phyloP scores from a whole-genome alignment of 2,113 vertebrate species.

The Muntiacus muntjak region DNA sequence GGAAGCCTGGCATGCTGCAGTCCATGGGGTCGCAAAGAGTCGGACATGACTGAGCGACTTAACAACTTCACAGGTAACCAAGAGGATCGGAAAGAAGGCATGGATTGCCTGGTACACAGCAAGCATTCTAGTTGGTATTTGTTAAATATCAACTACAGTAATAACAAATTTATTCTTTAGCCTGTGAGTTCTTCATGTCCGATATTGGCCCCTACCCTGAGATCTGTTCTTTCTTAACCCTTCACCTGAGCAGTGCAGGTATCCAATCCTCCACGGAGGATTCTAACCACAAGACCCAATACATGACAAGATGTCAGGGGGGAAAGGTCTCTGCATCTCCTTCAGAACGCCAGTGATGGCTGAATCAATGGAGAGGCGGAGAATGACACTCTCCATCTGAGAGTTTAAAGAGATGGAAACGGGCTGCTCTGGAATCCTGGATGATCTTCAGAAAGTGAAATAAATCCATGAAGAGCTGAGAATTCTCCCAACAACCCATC shows the following conservation, averaged over 20 bases:
- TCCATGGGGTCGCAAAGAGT: neutral
- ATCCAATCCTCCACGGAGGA: neutral
- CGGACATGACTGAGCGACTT: neutral
- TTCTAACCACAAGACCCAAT: neutral
- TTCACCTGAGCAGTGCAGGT: neutral
- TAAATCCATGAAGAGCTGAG: neutral
- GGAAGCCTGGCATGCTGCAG: neutral
- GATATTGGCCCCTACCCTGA: neutral
- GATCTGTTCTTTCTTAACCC: neutral
- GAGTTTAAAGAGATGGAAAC: neutral
- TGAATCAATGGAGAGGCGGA: neutral
- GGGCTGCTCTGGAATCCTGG: neutral
- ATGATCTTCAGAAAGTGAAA: neutral
- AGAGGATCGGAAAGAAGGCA: neutral
- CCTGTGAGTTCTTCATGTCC: neutral
- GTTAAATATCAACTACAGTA: neutral
- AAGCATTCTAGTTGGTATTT: neutral
- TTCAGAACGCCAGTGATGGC: neutral
- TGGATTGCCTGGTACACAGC: neutral
- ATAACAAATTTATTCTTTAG: neutral
- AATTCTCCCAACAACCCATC: neutral
- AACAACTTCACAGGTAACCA: neutral
- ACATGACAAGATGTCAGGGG: neutral
- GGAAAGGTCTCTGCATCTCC: neutral
- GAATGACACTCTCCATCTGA: neutral